These are phyloP conservation scores for Sebastes steindachneri DNA, from an alignment of 2,797 vertebrate genomes.

Conservation along the genomic window DNA sequence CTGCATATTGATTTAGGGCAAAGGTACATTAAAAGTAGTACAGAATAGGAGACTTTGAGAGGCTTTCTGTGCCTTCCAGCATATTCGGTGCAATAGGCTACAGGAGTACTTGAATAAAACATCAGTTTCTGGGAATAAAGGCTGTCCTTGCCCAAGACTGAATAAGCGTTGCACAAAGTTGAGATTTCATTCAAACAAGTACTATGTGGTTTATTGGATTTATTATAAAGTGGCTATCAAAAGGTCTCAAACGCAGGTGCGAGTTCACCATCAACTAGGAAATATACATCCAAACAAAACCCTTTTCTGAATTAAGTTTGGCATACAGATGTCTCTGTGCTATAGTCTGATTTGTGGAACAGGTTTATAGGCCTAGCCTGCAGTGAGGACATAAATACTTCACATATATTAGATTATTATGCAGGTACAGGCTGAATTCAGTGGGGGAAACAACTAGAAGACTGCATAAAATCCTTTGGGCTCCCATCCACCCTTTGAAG, in stretches of 20 bases:
- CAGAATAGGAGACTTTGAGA: not conserved
- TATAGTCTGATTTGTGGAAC: not conserved
- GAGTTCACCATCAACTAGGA: not conserved
- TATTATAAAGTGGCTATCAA: not conserved
- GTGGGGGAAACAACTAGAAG: not conserved
- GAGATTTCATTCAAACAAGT: not conserved
- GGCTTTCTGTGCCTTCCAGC: not conserved
- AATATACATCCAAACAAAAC: not conserved
- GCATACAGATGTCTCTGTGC: not conserved
- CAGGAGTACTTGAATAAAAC: not conserved
- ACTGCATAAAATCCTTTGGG: conserved; percentile 6
- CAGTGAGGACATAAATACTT: conserved; percentile 31
- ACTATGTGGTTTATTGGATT: not conserved
- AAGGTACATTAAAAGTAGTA: not conserved
- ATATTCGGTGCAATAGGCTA: not conserved
- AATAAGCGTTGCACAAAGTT: not conserved
- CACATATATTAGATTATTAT: not conserved
- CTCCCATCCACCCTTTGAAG: conserved; percentile 35
- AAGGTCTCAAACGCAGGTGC: not conserved
- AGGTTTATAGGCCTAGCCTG: not conserved
- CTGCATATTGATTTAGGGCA: not conserved
- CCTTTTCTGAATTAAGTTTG: not conserved
- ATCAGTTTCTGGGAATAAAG: not conserved
- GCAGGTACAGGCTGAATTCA: conserved; percentile 14
- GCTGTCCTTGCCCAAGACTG: not conserved